phyloP scores from a whole-genome alignment of 2,888 invertebrate genomes.

The Ormyrus labotus region DNA sequence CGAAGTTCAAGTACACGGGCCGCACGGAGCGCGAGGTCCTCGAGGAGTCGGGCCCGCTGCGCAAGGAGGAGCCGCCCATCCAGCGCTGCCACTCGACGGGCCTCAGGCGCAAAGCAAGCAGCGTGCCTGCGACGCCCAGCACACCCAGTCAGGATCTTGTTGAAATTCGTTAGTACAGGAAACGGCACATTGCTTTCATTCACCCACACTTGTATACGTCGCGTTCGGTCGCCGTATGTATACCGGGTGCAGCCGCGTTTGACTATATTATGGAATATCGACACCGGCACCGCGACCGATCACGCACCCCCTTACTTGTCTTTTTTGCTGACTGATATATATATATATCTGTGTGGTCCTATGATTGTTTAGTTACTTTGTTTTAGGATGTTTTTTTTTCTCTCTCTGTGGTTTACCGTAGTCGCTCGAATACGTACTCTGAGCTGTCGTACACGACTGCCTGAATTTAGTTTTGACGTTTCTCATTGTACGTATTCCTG shows the following conservation, averaged over 20 bases:
- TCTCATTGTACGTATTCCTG: slow-evolving; percentile 22
- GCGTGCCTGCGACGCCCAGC: slow-evolving; percentile 91
- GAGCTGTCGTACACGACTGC: background rate
- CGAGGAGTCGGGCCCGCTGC: slow-evolving; percentile 83
- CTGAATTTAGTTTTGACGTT: background rate
- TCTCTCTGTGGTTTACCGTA: no score
- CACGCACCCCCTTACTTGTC: background rate
- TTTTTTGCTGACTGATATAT: background rate
- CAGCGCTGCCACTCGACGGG: slow-evolving; percentile 81
- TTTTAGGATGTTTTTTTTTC: background rate
- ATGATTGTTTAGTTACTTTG: background rate
- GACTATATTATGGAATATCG: no score
- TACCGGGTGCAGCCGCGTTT: no score
- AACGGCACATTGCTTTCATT: slow-evolving; percentile 44
- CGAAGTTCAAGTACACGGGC: slow-evolving; percentile 95
- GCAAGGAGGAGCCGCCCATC: slow-evolving; percentile 79
- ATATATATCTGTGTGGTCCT: background rate
- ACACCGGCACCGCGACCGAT: background rate
- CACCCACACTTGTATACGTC: slow-evolving; percentile 3
- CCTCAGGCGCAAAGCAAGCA: slow-evolving; percentile 86
- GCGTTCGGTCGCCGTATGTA: background rate
- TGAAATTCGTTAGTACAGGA: slow-evolving; percentile 77
- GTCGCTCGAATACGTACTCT: no score
- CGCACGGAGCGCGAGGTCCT: slow-evolving; percentile 94
- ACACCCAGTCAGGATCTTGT: slow-evolving; percentile 84